Evolutionary conservation across 2,113 vertebrate species (phyloP).

Genomic region (Pedionomus torquatus): DNA sequence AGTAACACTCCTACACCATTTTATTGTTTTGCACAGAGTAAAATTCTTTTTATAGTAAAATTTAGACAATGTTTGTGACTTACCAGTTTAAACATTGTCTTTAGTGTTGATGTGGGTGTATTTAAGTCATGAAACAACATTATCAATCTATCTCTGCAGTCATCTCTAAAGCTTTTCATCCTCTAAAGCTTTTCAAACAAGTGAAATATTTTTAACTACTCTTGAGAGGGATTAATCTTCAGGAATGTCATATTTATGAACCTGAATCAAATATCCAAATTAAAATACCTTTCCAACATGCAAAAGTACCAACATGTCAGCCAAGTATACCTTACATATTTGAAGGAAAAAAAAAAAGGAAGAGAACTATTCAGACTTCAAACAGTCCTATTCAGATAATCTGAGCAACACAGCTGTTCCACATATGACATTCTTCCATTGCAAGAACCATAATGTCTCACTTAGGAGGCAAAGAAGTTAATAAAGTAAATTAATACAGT

Average conservation of each 20-base stretch:
- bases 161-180: slow-evolving; percentile 27
- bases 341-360: not conserved
- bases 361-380: not conserved
- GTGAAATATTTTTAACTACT: not conserved
- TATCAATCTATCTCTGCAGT: not conserved
- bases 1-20: not conserved
- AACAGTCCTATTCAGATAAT: not conserved
- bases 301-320: not conserved
- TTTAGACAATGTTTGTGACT: slow-evolving; percentile 13
- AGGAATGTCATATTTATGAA: slow-evolving; percentile 1
- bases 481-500: not conserved
- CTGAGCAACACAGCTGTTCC: not conserved
- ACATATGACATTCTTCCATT: not conserved
- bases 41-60: slow-evolving; percentile 47
- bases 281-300: not conserved
- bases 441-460: not conserved
- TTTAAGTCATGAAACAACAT: slow-evolving; percentile 15
- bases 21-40: slow-evolving; percentile 10
- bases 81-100: slow-evolving; percentile 19
- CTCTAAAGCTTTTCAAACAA: slow-evolving; percentile 43
- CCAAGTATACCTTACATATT: not conserved
- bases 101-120: not conserved
- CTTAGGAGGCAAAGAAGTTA: not conserved
- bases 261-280: not conserved
- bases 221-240: not conserved